Evolutionary conservation across 2,888 invertebrate species (phyloP).

Genomic region (Heterodera filipjevi): DNA sequence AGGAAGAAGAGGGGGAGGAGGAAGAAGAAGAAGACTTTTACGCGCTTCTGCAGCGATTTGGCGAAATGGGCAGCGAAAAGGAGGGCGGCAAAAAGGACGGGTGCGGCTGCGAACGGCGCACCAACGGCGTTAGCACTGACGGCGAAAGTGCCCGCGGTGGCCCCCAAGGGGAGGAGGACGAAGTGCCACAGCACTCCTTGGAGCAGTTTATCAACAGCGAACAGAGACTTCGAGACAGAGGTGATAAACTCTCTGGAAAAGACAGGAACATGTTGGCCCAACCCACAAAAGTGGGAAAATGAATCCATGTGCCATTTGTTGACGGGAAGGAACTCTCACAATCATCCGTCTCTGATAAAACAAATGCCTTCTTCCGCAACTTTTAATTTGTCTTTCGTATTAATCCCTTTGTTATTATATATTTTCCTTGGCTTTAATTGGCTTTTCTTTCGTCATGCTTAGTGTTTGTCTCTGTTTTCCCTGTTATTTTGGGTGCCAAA

Average conservation of each 20-base stretch:
- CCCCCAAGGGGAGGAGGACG: not conserved
- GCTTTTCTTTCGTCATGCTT: not conserved
- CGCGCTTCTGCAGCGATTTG: slow-evolving; percentile 19
- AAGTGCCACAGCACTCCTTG: not conserved
- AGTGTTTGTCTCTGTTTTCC: not conserved
- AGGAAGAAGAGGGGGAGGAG: slow-evolving; percentile 1
- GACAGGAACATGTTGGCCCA: no score
- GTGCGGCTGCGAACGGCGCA: not conserved
- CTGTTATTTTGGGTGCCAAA: not conserved
- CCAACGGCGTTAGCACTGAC: not conserved
- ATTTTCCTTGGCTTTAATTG: not conserved
- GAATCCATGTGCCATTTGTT: not conserved
- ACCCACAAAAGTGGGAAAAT: no score
- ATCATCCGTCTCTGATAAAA: no score
- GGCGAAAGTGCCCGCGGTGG: not conserved
- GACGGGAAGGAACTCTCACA: no score
- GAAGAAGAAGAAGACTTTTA: slow-evolving; percentile 30
- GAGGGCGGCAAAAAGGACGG: not conserved
- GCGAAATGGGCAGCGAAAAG: slow-evolving; percentile 11
- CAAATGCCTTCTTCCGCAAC: no score
- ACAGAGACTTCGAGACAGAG: slow-evolving; percentile 19
- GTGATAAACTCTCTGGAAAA: not conserved
- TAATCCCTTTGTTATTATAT: no score
- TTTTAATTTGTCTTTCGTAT: no score
- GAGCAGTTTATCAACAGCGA: slow-evolving; percentile 19